phyloP scores from a whole-genome alignment of 2,888 invertebrate species.

The Synanthedon vespiformis region DNA sequence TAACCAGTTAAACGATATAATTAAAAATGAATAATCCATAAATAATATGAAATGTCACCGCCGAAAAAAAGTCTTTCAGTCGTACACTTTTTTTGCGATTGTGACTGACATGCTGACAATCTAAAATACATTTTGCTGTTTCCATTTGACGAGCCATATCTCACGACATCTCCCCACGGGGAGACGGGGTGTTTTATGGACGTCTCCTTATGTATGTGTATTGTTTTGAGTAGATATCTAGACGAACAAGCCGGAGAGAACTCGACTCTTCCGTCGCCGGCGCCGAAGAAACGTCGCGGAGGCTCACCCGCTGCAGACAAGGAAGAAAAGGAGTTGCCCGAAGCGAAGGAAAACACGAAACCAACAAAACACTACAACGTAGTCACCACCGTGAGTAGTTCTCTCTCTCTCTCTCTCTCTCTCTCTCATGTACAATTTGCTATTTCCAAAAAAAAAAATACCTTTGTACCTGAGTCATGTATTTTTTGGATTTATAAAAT shows the following conservation, averaged over 20 bases:
- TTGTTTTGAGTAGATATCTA: slow-evolving; percentile 36
- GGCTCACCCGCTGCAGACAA: slow-evolving; percentile 28
- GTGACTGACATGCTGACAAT: slow-evolving; percentile 30
- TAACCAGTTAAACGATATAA: too few species aligned
- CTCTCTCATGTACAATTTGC: too few species aligned
- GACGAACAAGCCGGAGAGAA: slow-evolving; percentile 63
- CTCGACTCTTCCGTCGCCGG: slow-evolving; percentile 39
- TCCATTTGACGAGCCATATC: too few species aligned
- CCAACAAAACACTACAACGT: slow-evolving; percentile 34
- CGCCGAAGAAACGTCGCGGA: slow-evolving; percentile 43
- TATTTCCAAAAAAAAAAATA: too few species aligned
- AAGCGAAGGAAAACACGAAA: slow-evolving; percentile 7
- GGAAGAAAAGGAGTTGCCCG: slow-evolving; percentile 11
- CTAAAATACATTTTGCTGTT: too few species aligned
- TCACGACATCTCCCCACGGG: too few species aligned
- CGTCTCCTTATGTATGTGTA: not conserved
- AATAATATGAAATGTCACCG: slow-evolving; percentile 25
- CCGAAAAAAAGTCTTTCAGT: slow-evolving; percentile 40
- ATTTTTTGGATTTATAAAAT: too few species aligned
- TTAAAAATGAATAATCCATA: slow-evolving; percentile 31
- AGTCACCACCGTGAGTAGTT: slow-evolving; percentile 31
- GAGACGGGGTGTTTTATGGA: too few species aligned
- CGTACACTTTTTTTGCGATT: slow-evolving; percentile 46
- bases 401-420: too few species aligned
- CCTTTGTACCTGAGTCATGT: too few species aligned